A percentile compares a stretch with the other conserved stretches of the same genome.
Evolutionary conservation across 2,888 invertebrate species (phyloP).

Genomic region (Conistra vaccinii): DNA sequence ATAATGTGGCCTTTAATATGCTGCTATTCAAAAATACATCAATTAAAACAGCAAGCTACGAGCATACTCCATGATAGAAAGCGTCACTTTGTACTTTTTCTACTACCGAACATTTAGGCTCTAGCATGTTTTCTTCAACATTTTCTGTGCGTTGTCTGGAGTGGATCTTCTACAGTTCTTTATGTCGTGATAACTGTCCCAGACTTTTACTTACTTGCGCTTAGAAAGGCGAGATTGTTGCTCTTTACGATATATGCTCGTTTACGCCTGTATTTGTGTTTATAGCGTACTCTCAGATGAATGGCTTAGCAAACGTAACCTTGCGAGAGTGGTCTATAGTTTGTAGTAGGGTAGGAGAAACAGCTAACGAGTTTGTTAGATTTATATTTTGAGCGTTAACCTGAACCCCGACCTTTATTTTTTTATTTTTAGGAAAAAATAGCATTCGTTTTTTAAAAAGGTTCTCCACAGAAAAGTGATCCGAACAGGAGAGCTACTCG

Average conservation of each 20-base stretch:
- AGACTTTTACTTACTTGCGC: slow-evolving; percentile 63
- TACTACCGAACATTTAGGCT: neutral
- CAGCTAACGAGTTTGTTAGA: neutral
- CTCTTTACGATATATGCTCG: slow-evolving; percentile 57
- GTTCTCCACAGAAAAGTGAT: neutral
- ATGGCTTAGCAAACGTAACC: slow-evolving; percentile 46
- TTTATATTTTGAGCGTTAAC: neutral
- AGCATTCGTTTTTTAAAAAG: neutral
- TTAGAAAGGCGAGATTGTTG: slow-evolving; percentile 61
- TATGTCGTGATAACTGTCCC: slow-evolving; percentile 35
- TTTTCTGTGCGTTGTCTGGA: neutral
- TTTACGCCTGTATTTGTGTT: slow-evolving; percentile 48
- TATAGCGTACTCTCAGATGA: slow-evolving; percentile 48
- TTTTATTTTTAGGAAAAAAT: neutral
- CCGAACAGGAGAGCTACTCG: neutral
- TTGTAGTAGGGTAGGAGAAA: neutral
- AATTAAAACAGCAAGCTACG: neutral
- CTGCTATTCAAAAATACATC: neutral
- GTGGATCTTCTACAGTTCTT: slow-evolving; percentile 25
- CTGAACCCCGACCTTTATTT: neutral
- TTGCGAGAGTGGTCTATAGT: slow-evolving; percentile 29
- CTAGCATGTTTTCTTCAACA: neutral
- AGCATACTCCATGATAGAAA: too few species aligned
- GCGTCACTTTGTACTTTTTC: neutral
- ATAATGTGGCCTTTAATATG: neutral